Conservation (phyloP, 2,113 vertebrate genomes). For the Triplophysa rosa region DNA sequence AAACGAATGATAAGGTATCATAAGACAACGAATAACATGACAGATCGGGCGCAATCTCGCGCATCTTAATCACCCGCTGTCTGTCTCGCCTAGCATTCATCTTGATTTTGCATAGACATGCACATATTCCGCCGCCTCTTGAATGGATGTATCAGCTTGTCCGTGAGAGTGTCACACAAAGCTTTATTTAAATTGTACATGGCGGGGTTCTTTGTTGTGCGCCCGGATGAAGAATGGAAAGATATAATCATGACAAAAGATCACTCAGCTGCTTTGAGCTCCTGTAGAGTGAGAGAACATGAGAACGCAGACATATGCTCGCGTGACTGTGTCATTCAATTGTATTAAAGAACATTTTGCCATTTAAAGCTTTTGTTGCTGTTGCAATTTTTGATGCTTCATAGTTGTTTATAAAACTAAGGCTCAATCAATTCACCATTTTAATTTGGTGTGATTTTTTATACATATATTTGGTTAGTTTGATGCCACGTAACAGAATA, state of each 20-base stretch:
- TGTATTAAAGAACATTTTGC: not conserved
- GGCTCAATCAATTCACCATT: too few species aligned
- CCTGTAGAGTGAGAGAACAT: constrained; percentile 25
- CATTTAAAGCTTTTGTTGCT: too few species aligned
- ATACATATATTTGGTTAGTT: too few species aligned
- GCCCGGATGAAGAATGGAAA: constrained; percentile 59
- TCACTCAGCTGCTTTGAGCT: constrained; percentile 32
- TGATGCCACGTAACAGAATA: too few species aligned
- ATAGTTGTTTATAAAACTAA: too few species aligned
- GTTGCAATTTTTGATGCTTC: too few species aligned
- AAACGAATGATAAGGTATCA: constrained; percentile 81
- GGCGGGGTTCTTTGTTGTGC: constrained; percentile 54
- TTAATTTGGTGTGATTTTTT: too few species aligned
- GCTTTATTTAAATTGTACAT: constrained; percentile 64
- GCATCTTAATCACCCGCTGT: constrained; percentile 70
- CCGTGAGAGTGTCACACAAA: constrained; percentile 58
- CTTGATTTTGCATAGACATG: constrained; percentile 80
- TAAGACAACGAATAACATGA: constrained; percentile 71
- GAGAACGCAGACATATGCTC: constrained; percentile 1
- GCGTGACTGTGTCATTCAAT: not conserved
- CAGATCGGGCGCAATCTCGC: constrained; percentile 74
- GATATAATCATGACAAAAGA: constrained; percentile 54
- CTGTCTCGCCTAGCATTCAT: constrained; percentile 71
- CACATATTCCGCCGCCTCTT: constrained; percentile 65
- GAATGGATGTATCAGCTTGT: constrained; percentile 63